Percentiles rank a stretch among this genome's conserved stretches.
These are phyloP conservation scores for Cavia porcellus DNA, from an alignment of 2,113 vertebrate genomes.

Conservation along the genomic window DNA sequence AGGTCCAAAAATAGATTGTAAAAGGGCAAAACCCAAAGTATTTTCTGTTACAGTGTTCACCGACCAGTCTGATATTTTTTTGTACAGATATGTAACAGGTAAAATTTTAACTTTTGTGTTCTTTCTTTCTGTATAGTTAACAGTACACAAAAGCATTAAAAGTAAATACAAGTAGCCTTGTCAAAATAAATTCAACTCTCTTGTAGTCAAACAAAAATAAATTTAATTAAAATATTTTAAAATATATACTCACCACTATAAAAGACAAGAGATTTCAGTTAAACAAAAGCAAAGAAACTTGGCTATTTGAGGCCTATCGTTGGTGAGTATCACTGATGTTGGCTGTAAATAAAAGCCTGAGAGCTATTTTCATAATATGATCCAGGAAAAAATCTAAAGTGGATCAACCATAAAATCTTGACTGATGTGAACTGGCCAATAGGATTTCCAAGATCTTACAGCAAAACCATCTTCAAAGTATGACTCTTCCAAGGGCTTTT, in stretches of 20 bases:
- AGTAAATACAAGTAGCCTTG: slow-evolving; percentile 41
- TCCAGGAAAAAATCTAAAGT: neutral
- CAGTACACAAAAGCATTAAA: slow-evolving; percentile 2
- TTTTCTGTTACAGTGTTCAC: neutral
- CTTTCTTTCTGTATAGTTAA: neutral
- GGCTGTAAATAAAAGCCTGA: neutral
- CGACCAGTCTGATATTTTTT: neutral
- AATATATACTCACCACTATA: neutral
- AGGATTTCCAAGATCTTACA: slow-evolving; percentile 46
- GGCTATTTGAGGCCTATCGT: neutral
- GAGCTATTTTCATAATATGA: neutral
- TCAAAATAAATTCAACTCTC: slow-evolving; percentile 32
- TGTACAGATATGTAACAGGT: neutral
- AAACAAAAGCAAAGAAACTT: neutral
- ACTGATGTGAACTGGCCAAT: neutral
- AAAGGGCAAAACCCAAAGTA: slow-evolving; percentile 19
- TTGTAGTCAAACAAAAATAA: slow-evolving; percentile 37
- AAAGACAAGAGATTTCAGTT: neutral
- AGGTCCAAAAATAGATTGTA: slow-evolving; percentile 60
- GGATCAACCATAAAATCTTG: slow-evolving; percentile 49
- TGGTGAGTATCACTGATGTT: neutral
- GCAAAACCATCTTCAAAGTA: neutral
- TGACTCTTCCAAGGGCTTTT: neutral
- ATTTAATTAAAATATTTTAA: neutral
- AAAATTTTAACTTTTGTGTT: neutral